Percentiles rank a stretch among this genome's conserved stretches.
phyloP scores from a whole-genome alignment of 2,888 invertebrate genomes.

The Platycnemis pennipes region DNA sequence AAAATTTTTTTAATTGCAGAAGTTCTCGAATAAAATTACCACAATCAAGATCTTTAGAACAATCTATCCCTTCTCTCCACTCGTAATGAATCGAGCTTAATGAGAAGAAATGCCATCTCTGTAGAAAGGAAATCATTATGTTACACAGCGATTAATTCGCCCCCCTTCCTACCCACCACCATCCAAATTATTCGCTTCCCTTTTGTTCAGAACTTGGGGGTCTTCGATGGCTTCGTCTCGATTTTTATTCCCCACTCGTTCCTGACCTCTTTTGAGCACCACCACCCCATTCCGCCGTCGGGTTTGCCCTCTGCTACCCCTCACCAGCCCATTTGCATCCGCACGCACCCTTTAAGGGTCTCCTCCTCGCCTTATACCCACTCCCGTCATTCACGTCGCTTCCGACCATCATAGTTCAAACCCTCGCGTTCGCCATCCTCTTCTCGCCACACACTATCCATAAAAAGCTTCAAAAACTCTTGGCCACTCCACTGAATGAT shows the following conservation, averaged over 20 bases:
- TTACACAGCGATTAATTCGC: constrained; percentile 58
- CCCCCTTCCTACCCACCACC: not conserved
- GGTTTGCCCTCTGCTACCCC: not conserved
- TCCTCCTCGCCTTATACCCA: not conserved
- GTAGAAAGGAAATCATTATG: constrained; percentile 46
- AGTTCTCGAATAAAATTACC: not conserved
- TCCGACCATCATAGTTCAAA: not conserved
- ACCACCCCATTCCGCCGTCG: not conserved
- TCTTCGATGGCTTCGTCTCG: constrained; percentile 55
- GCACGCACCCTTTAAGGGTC: not conserved
- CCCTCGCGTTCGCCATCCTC: not conserved
- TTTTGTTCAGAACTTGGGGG: constrained; percentile 46
- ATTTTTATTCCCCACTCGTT: constrained; percentile 7
- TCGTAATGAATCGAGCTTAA: not conserved
- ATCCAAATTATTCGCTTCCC: constrained; percentile 52
- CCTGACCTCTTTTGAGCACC: not conserved
- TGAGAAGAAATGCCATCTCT: constrained; percentile 17
- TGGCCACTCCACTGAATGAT: not conserved
- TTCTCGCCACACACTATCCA: not conserved
- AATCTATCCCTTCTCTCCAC: not conserved
- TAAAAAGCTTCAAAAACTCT: not conserved
- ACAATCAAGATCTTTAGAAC: not conserved
- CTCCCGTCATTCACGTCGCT: not conserved
- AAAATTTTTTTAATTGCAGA: not conserved
- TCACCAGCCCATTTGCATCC: not conserved